A percentile compares a stretch with the other conserved stretches of the same genome.
Evolutionary conservation across 2,797 vertebrate species (phyloP).

Genomic region (Tachyglossus aculeatus): DNA sequence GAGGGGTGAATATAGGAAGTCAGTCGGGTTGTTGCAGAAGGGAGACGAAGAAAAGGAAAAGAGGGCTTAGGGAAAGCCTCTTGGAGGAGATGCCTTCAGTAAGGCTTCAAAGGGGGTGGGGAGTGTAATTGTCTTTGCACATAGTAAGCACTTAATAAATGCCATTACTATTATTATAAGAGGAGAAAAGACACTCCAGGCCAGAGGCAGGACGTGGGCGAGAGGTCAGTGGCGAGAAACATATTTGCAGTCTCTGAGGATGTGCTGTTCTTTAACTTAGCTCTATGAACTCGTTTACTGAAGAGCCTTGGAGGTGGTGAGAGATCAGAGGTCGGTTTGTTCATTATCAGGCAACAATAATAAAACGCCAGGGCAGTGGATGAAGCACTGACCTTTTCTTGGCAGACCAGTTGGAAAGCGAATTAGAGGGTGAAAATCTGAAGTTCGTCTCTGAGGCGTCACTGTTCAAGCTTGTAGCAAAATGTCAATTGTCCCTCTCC

Average conservation of each 20-base stretch:
- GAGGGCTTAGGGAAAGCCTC: no score
- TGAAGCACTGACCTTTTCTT: conserved; percentile 1
- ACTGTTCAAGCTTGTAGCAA: background rate
- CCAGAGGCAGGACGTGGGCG: no score
- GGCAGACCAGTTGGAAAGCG: background rate
- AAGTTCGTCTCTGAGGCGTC: background rate
- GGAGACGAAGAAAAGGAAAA: no score
- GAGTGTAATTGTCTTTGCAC: background rate
- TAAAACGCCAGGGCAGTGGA: background rate
- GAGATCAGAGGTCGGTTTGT: background rate
- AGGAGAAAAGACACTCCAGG: no score
- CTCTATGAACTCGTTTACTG: background rate
- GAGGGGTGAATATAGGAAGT: no score
- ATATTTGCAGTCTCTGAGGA: background rate
- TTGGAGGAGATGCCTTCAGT: no score
- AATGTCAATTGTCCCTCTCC: background rate
- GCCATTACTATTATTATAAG: no score
- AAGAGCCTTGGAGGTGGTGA: background rate
- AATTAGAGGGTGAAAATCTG: background rate
- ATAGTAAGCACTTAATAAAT: no score
- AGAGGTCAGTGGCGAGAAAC: background rate
- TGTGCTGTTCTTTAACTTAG: background rate
- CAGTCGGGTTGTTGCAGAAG: no score
- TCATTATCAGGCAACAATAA: background rate
- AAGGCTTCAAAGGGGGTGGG: no score